These are phyloP conservation scores for Caenorhabditis sp. DNA, from an alignment of 2,888 invertebrate genomes.

Conservation along the genomic window DNA sequence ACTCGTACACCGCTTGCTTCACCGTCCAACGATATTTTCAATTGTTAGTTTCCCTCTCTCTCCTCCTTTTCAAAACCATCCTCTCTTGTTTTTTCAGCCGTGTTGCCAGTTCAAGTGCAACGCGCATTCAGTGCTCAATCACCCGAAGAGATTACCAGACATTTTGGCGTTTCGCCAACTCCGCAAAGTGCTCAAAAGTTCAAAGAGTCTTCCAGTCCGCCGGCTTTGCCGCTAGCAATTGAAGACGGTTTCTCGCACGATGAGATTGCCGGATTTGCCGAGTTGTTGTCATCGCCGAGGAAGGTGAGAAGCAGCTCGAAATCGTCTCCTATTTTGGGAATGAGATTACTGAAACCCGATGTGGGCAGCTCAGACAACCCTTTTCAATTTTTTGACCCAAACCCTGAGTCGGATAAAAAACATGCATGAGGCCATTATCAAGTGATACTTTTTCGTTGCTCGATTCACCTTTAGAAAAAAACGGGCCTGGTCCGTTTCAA, in stretches of 20 bases:
- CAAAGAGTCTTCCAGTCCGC: background rate
- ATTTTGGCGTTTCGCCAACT: slow-evolving; percentile 43
- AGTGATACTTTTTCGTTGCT: too few species aligned
- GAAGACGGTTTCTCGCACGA: slow-evolving; percentile 67
- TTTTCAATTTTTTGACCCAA: too few species aligned
- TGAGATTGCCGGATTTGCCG: slow-evolving; percentile 67
- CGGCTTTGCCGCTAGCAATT: slow-evolving; percentile 33
- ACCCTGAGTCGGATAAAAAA: too few species aligned
- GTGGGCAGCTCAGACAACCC: too few species aligned
- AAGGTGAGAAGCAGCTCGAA: slow-evolving; percentile 35
- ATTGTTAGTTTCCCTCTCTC: slow-evolving; percentile 20
- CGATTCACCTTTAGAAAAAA: too few species aligned
- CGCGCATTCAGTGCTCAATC: slow-evolving; percentile 45
- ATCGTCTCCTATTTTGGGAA: background rate
- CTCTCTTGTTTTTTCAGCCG: slow-evolving; percentile 23
- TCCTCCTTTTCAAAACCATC: background rate
- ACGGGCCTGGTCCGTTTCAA: too few species aligned
- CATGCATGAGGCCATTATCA: too few species aligned
- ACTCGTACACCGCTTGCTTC: slow-evolving; percentile 67
- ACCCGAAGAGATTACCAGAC: slow-evolving; percentile 37
- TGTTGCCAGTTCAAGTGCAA: slow-evolving; percentile 46
- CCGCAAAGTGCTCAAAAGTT: slow-evolving; percentile 7
- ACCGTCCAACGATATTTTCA: slow-evolving; percentile 45
- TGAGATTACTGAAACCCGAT: background rate
- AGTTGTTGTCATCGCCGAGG: slow-evolving; percentile 68